A percentile compares a stretch with the other conserved stretches of the same genome.
phyloP scores from a whole-genome alignment of 2,888 invertebrate genomes.

The Fragum whitleyi region DNA sequence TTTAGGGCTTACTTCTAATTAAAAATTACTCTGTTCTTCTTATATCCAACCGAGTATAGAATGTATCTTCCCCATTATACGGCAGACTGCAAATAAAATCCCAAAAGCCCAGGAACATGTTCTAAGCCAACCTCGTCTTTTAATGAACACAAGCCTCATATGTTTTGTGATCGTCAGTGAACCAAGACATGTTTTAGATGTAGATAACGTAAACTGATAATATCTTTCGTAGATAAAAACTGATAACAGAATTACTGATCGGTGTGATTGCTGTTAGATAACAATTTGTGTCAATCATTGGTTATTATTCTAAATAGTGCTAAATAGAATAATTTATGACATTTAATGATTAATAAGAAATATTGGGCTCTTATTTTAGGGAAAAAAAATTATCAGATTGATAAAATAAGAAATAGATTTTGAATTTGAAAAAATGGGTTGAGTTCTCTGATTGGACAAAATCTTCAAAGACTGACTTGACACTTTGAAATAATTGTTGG shows the following conservation, averaged over 20 bases:
- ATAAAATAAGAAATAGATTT: too few relatives aligned
- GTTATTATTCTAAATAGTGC: neutral
- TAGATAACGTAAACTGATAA: neutral
- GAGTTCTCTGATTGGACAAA: neutral
- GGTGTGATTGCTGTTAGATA: neutral
- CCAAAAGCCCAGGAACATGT: constrained; percentile 39
- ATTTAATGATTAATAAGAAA: neutral
- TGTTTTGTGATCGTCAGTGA: constrained; percentile 49
- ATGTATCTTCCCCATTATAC: constrained; percentile 59
- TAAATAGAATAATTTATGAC: neutral
- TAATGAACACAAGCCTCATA: constrained; percentile 51
- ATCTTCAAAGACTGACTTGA: neutral
- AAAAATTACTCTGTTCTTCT: constrained; percentile 66
- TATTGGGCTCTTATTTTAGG: too few relatives aligned
- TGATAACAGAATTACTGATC: neutral
- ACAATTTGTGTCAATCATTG: neutral
- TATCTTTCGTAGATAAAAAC: neutral
- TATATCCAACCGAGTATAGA: constrained; percentile 55
- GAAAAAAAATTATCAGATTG: too few relatives aligned
- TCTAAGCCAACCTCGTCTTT: constrained; percentile 5
- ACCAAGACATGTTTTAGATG: constrained; percentile 55
- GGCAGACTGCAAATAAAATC: constrained; percentile 52
- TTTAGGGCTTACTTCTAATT: constrained; percentile 69
- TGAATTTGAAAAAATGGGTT: constrained; percentile 1
- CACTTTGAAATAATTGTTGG: neutral